phyloP scores from a whole-genome alignment of 2,888 invertebrate species.

The Nephrotoma flavescens region DNA sequence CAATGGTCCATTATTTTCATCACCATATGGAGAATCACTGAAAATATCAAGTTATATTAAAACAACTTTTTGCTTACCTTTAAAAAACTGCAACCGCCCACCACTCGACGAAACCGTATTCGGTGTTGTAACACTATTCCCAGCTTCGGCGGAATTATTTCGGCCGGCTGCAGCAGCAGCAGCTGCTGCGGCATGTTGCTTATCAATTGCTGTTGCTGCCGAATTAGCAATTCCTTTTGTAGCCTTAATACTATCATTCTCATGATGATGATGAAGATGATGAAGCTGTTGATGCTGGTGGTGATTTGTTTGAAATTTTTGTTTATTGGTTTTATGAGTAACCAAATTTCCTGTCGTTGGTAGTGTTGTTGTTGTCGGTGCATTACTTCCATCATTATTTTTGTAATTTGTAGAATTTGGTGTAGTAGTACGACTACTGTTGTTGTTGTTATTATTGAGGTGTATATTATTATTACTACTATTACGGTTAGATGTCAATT shows the following conservation, averaged over 20 bases:
- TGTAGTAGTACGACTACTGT: background rate
- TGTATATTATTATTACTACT: background rate
- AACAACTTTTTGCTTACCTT: slow-evolving; percentile 20
- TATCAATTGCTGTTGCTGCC: background rate
- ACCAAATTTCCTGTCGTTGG: background rate
- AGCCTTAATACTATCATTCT: background rate
- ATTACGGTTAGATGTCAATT: background rate
- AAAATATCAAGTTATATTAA: background rate
- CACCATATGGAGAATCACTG: background rate
- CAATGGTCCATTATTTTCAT: background rate
- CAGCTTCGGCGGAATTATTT: slow-evolving; percentile 5
- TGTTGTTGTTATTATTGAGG: background rate
- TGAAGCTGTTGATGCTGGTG: background rate
- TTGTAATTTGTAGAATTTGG: background rate
- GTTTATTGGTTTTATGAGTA: background rate
- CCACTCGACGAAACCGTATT: slow-evolving; percentile 14
- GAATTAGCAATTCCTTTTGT: background rate
- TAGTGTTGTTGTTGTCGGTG: background rate
- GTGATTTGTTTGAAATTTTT: background rate
- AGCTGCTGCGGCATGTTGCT: background rate
- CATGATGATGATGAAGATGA: background rate
- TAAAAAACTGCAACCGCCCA: slow-evolving; percentile 32
- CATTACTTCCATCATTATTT: background rate
- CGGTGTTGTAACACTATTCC: slow-evolving; percentile 1
- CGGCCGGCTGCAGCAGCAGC: background rate